Evolutionary conservation across 2,797 vertebrate species (phyloP).

Genomic region (Acestrorhynchus altus): DNA sequence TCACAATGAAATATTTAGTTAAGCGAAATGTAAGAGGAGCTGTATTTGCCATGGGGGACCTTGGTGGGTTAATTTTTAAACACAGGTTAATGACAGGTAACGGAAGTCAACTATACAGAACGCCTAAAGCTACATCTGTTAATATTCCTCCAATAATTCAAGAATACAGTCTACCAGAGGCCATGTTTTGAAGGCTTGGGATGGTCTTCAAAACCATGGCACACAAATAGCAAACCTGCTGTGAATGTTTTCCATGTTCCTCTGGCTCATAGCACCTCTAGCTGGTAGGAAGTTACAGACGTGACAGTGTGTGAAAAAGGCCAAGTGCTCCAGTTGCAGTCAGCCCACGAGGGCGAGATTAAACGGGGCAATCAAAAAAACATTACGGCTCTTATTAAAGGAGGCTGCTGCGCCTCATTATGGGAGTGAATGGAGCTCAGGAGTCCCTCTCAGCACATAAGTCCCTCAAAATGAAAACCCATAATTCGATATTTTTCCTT

Average conservation of each 20-base stretch:
- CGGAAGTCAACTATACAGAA: background rate
- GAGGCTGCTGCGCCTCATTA: slow-evolving; percentile 77
- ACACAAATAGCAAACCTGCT: background rate
- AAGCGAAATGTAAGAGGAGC: background rate
- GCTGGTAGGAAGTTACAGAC: slow-evolving; percentile 37
- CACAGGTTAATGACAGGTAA: background rate
- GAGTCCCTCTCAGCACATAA: slow-evolving; percentile 73
- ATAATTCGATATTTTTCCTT: slow-evolving; percentile 81
- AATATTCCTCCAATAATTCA: background rate
- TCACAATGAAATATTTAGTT: background rate
- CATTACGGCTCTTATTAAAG: slow-evolving; percentile 80
- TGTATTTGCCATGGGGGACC: background rate
- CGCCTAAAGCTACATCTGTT: background rate
- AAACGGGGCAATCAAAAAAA: slow-evolving; percentile 82
- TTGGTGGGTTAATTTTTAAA: background rate
- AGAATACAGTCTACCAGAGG: background rate
- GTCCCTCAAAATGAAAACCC: slow-evolving; percentile 78
- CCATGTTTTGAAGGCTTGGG: background rate
- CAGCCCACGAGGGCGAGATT: slow-evolving; percentile 70
- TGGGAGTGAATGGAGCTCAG: slow-evolving; percentile 74
- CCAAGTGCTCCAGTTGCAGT: slow-evolving; percentile 37
- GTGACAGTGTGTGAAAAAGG: slow-evolving; percentile 31
- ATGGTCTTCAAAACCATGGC: background rate
- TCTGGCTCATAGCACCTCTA: slow-evolving; percentile 17
- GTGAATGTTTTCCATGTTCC: background rate